Evolutionary conservation across 1,140 invertebrate species (phyloP).

Genomic region (Drosophila yakuba): DNA sequence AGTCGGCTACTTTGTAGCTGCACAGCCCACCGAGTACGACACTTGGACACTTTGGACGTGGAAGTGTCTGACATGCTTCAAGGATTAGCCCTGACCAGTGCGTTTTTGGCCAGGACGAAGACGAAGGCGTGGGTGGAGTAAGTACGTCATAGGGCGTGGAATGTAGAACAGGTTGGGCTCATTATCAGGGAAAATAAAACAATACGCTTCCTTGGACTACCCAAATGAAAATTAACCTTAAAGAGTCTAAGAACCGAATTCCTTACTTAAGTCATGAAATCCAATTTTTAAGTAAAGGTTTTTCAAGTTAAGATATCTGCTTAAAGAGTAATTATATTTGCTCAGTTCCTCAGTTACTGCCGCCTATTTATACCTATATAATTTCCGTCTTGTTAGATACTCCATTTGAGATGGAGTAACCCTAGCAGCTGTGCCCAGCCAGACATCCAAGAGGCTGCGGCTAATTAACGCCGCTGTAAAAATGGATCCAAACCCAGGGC

Average conservation of each 20-base stretch:
- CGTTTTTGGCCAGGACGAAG: constrained; percentile 7
- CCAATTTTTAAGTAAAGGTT: too few relatives aligned
- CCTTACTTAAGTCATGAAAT: too few relatives aligned
- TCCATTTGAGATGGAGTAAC: neutral
- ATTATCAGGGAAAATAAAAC: too few relatives aligned
- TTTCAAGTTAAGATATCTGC: too few relatives aligned
- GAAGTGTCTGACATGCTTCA: constrained; percentile 66
- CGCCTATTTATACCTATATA: neutral
- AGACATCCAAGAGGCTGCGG: constrained; percentile 77
- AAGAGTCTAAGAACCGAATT: too few relatives aligned
- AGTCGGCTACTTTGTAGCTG: constrained; percentile 7
- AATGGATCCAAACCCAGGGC: neutral
- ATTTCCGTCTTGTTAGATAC: too few relatives aligned
- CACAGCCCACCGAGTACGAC: constrained; percentile 17
- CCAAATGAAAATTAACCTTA: too few relatives aligned
- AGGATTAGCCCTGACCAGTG: constrained; percentile 63
- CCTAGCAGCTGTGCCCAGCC: constrained; percentile 28
- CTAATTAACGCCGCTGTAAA: constrained; percentile 78
- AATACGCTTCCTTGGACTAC: too few relatives aligned
- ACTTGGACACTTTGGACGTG: constrained; percentile 14
- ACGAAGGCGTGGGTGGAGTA: neutral
- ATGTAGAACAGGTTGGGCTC: neutral
- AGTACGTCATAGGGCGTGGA: neutral
- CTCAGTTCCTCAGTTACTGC: neutral
- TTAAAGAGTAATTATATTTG: too few relatives aligned